phyloP scores from a whole-genome alignment of 2,797 vertebrate genomes.

The Acanthurus tractus region DNA sequence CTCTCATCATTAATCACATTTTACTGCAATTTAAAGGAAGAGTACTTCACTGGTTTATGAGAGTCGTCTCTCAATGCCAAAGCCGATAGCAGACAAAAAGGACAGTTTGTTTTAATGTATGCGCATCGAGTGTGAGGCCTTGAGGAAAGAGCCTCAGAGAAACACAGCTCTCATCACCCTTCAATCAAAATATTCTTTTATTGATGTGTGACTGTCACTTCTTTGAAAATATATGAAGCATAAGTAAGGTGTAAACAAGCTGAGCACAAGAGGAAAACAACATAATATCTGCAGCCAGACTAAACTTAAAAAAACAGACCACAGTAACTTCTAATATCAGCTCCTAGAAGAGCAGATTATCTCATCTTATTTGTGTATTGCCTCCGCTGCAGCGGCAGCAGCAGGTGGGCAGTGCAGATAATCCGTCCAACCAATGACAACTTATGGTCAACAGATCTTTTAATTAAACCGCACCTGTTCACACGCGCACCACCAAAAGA shows the following conservation, averaged over 20 bases:
- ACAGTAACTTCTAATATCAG: slow-evolving; percentile 3
- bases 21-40: slow-evolving; percentile 39
- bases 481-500: slow-evolving; percentile 8
- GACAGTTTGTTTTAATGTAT: slow-evolving; percentile 34
- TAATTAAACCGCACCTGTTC: slow-evolving; percentile 69
- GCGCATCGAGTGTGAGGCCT: slow-evolving; percentile 16
- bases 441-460: slow-evolving; percentile 52
- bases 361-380: slow-evolving; percentile 35
- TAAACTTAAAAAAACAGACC: slow-evolving; percentile 9
- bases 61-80: slow-evolving; percentile 31
- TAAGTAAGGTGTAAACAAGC: slow-evolving; percentile 27
- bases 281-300: neutral
- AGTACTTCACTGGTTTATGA: slow-evolving; percentile 35
- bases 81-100: slow-evolving; percentile 42
- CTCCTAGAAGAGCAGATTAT: slow-evolving; percentile 51
- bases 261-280: neutral
- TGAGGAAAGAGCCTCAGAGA: slow-evolving; percentile 21
- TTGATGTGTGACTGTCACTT: slow-evolving; percentile 30
- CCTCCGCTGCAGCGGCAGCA: slow-evolving; percentile 42
- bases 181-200: slow-evolving; percentile 45
- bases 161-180: slow-evolving; percentile 36
- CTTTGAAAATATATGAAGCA: slow-evolving; percentile 35
- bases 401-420: slow-evolving; percentile 74
- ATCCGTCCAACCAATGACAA: slow-evolving; percentile 59
- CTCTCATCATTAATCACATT: slow-evolving; percentile 54